Base-by-base conservation (phyloP, 2,797 vertebrate species). In the Myotis myotis region DNA sequence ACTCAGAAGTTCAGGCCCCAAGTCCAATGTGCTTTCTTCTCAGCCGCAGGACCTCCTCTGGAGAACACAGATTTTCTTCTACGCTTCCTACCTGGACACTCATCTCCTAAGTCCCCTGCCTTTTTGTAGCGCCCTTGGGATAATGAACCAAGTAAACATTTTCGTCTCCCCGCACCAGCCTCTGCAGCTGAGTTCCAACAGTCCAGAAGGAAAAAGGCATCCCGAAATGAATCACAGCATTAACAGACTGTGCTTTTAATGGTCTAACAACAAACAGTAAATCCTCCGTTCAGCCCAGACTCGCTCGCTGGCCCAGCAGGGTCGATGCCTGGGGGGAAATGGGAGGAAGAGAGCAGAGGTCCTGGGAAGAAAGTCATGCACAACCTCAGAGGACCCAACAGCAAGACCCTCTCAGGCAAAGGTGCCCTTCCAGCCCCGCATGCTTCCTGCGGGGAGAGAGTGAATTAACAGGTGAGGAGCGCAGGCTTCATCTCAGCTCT, bases 201-300 rank as follows among this genome's bases (percentile, higher is more conserved):
- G 85, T 66, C 64, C 36, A 86, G 41, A 85, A 78, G 81, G 87
- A 80, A 68, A 66, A 74, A 71, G 5, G 7, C 44, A 36, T 25
- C 62, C 62, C 71, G 82, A 95, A 96, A 88, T 95, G 95, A 92
- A 88, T 92, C 94, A 78, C 55, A 64, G 38, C 82, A 90, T 92
- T 85, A 95, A 80, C 94, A 95, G 88, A 68, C 91, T 91, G 33
- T 41, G 49, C 86, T 78, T 82, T 55, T 94, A 86, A 95, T 75
- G 81, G 30, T 30, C 83, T 91, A 82, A 78, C 68, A 95, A 82
- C 84, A 92, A 83, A 93, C 13, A 79, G 86, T 86, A 85, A 92
- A 85, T 88, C 23, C 49, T 76, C 23, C 38, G 74, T 38, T 66
- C 30, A 70, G 68, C 30, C 64, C 41, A 36, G 41, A 49, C 44